Evolutionary conservation across 2,888 invertebrate genomes (phyloP), one percentile per base, ranked within the genome.

Genomic region (Andrena haemorrhoa): DNA sequence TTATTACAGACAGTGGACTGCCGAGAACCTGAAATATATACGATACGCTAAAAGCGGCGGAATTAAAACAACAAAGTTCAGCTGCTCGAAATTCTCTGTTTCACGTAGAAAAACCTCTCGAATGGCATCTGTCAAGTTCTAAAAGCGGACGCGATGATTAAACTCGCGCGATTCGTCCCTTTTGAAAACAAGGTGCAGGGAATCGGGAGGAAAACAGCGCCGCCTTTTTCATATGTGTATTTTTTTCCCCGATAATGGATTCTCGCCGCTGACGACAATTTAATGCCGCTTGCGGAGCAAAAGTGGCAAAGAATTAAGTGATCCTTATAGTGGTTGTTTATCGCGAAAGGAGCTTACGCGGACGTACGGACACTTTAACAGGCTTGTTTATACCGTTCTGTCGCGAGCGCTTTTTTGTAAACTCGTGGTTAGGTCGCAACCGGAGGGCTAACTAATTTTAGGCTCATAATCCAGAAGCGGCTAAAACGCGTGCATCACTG

Each of bases 371-470:
- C 66, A 35, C 53, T 63, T 69, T 58, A 71, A 71, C 80, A 70
- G 49, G 74, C 77, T 77, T 84, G 74, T 84, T 83, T 84, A 72
- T 79, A 72, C 75, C 73, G 73, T 49, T 72, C 69, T 20, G 58
- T 68, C 83, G 70, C 63, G 56, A 35, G 23, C 7, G 64, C 58
- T 83, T 84, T 84, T 83, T 84, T 77, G 73, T 77, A 83, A 83
- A 77, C 83, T 77, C 69, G 47, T 12, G 31, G 64, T 51, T 74
- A 76, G 77, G 64, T 74, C 68, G 65, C 35, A 65, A 41, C 61
- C 60, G 68, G 78, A 69, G 83, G 69, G 79, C 77, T 77, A 83
- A 83, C 84, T 84, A 84, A 84, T 84, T 84, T 84, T 84, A 84
- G 84, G 56, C 76, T 58, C 75, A 63, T 84, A 83, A 84, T 80